Base-by-base conservation (phyloP, 2,888 invertebrate genomes). In the Volucella inflata region DNA sequence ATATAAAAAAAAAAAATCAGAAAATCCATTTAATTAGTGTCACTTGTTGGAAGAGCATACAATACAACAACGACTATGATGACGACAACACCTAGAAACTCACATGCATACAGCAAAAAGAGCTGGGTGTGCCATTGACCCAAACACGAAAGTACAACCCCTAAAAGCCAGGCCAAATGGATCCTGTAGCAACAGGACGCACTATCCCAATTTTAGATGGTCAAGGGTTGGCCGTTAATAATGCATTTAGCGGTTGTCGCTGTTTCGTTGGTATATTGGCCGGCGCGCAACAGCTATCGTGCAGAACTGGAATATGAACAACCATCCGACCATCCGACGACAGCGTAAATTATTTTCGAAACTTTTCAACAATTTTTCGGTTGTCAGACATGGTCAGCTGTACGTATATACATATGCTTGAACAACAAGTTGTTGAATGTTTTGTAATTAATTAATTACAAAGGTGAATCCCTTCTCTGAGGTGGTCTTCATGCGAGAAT, bases 11-110 rank as follows among this genome's bases (percentile, higher is more conserved):
- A 59, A 38, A 40, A 48, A 46, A 21, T 59, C 11, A 44, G 44
- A 44, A 44, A 44, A 44, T 48, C 48, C 46, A 71, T 59, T 71
- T 71, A 71, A 71, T 71, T 71, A 71, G 42, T 59, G 57, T 71
- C 70, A 71, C 59, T 71, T 71, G 48, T 71, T 59, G 57, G 48
- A 71, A 68, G 42, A 51, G 30, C 30, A 30, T 30, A 30, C 30
- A 30, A 30, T 30, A 30, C 6, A 8, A 44, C 12, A 44, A 44
- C 44, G 0, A 44, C 44, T 12, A 44, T n/a, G 12, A 44, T 3
- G 12, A 11, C 42, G 40, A 53, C 44, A 46, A 57, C 55, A 44
- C 1, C 55, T n/a, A 36, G 14, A 9, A 44, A 46, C 57, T n/a
- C 48, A 40, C 46, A 50, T 59, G 70, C 70, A 71, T 59, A 11